Conservation (phyloP, 2,888 invertebrate genomes). For the Baccha elongata region DNA sequence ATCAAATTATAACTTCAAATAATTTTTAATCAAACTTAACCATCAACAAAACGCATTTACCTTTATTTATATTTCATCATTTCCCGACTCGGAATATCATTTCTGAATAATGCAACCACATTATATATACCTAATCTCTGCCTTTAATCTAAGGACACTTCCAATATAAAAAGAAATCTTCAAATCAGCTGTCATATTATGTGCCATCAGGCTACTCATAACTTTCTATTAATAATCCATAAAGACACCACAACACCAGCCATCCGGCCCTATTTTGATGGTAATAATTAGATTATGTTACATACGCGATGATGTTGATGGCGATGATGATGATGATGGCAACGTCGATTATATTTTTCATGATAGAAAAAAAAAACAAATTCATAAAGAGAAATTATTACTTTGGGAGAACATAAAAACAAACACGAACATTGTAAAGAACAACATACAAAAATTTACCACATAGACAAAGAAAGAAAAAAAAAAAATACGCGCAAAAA, state of each 20-base stretch:
- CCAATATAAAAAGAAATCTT: slow-evolving; percentile 4
- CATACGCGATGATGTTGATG: slow-evolving; percentile 53
- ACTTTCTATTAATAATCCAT: slow-evolving; percentile 43
- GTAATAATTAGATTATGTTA: slow-evolving; percentile 64
- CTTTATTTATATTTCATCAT: slow-evolving; percentile 16
- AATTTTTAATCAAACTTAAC: slow-evolving; percentile 1
- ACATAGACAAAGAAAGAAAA: neutral
- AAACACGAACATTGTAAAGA: slow-evolving; percentile 25
- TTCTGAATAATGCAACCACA: slow-evolving; percentile 3
- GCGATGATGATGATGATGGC: slow-evolving; percentile 57
- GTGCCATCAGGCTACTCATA: slow-evolving; percentile 31
- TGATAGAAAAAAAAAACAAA: slow-evolving; percentile 29
- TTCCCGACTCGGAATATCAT: slow-evolving; percentile 9
- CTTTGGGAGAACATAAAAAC: slow-evolving; percentile 56
- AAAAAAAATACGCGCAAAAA: slow-evolving; percentile 48
- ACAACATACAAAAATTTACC: slow-evolving; percentile 4
- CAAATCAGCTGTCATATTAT: slow-evolving; percentile 35
- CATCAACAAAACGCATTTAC: neutral
- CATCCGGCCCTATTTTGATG: slow-evolving; percentile 39
- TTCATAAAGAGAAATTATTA: slow-evolving; percentile 68
- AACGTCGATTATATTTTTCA: slow-evolving; percentile 58
- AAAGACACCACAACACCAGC: slow-evolving; percentile 31
- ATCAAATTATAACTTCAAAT: slow-evolving; percentile 8
- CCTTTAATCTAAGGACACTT: slow-evolving; percentile 11
- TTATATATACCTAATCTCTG: neutral